These are phyloP conservation scores for Dicroscelio sp. DNA, from an alignment of 2,888 invertebrate genomes.

Conservation along the genomic window DNA sequence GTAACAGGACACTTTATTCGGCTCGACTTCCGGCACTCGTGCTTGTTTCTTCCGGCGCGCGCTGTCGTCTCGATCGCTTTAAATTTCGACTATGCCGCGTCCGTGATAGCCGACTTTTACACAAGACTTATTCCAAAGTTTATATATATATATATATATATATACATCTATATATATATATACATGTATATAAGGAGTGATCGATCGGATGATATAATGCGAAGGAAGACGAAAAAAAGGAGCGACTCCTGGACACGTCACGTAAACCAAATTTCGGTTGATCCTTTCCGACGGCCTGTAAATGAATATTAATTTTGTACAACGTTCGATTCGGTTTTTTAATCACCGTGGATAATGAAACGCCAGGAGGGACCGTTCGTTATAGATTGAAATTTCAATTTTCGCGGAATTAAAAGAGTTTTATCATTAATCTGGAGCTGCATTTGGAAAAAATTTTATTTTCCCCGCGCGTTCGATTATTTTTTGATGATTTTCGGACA, in stretches of 20 bases:
- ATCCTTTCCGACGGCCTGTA: no score
- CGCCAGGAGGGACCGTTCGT: not conserved
- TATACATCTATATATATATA: not conserved
- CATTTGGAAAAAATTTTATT: not conserved
- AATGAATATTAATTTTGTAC: conserved; percentile 26
- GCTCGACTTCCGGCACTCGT: conserved; percentile 70
- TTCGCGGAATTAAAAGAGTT: conserved; percentile 9
- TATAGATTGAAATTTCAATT: conserved; percentile 11
- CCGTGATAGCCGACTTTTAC: conserved; percentile 45
- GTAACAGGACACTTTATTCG: conserved; percentile 81
- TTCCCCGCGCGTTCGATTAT: not conserved
- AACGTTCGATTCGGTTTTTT: no score
- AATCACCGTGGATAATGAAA: not conserved
- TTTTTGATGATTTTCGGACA: not conserved
- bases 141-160: not conserved
- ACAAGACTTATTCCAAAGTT: conserved; percentile 36
- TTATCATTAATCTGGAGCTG: conserved; percentile 8
- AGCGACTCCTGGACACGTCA: not conserved
- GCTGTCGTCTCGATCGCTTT: conserved; percentile 63
- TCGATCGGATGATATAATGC: conserved; percentile 49
- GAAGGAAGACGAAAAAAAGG: conserved; percentile 21
- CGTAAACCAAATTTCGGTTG: not conserved
- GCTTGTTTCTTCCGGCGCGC: conserved; percentile 57
- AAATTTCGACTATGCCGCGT: conserved; percentile 53
- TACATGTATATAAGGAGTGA: not conserved